Evolutionary conservation across 2,113 vertebrate genomes (phyloP).

Genomic region (Percopsis transmontana): DNA sequence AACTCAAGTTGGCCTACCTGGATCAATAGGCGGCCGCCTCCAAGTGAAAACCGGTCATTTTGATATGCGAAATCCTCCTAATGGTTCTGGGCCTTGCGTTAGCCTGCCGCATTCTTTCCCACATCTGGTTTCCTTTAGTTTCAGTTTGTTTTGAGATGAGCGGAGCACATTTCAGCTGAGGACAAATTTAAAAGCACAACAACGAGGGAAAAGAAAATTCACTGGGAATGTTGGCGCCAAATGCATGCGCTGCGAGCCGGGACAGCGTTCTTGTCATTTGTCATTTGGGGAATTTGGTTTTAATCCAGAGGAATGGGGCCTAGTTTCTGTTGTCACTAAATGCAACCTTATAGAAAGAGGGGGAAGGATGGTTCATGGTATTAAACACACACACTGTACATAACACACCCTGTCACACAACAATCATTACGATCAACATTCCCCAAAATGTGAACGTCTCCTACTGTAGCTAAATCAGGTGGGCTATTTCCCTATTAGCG

Average conservation of each 20-base stretch:
- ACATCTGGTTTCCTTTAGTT: conserved; percentile 13
- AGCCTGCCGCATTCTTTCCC: neutral
- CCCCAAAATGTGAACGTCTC: too few species aligned
- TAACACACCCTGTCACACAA: too few species aligned
- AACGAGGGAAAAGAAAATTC: neutral
- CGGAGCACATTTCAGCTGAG: neutral
- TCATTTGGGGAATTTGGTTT: neutral
- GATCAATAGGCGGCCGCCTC: neutral
- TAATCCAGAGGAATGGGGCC: neutral
- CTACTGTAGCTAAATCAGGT: neutral
- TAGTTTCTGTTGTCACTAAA: neutral
- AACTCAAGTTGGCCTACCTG: neutral
- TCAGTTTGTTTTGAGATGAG: neutral
- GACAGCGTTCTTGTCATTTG: conserved; percentile 5
- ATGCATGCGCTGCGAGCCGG: neutral
- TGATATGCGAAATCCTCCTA: neutral
- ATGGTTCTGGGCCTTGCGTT: neutral
- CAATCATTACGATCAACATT: too few species aligned
- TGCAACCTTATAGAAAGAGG: neutral
- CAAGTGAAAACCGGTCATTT: neutral
- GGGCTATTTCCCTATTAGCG: neutral
- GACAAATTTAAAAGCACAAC: conserved; percentile 1
- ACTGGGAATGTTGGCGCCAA: neutral
- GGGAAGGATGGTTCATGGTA: neutral
- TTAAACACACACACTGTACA: too few species aligned